Evolutionary conservation across 2,888 invertebrate species (phyloP), one percentile per base, ranked within the genome.

Genomic region (Malacosoma neustria): DNA sequence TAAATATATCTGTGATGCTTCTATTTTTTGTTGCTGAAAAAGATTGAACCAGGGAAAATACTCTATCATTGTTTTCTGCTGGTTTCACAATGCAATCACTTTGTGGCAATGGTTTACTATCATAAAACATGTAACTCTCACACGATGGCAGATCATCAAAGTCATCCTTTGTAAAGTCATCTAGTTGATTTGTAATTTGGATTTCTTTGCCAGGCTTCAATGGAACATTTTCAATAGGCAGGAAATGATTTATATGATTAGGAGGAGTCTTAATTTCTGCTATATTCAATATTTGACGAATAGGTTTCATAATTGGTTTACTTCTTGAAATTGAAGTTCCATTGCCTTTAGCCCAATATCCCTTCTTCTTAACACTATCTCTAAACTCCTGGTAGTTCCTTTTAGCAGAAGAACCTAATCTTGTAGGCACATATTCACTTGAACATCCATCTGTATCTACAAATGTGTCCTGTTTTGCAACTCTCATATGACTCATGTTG

Each of bases 391-490:
- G 80, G 43, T 86, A 85, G 46, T 84, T 86, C 45, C 68, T 69
- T 45, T 79, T 80, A n/a, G 76, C 72, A 39, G 69, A 68, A 12
- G 73, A 70, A 35, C 79, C 80, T 40, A 84, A 53, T 46, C 66
- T 81, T 11, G 84, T 84, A 9, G 87, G 87, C 11, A 87, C 74
- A 69, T 87, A 87, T 56, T 87, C 87, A 58, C 66, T 72, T 13
- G 74, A 73, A 54, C 63, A 72, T 14, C 64, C 70, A 55, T 82
- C 82, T 39, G 59, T 58, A 29, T 77, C 80, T 2, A 56, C 36
- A 11, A 48, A 14, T 31, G 45, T 43, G 41, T 54, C 61, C 29
- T 59, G 62, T 36, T 45, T 42, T 49, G 61, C 75, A 1, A 57
- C 63, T 47, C 53, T 63, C 80, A 84, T 81, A 39, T 79, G 76